Percentiles rank a stretch among this genome's conserved stretches.
Conservation (phyloP, 2,888 invertebrate genomes). For the Antitype chi region DNA sequence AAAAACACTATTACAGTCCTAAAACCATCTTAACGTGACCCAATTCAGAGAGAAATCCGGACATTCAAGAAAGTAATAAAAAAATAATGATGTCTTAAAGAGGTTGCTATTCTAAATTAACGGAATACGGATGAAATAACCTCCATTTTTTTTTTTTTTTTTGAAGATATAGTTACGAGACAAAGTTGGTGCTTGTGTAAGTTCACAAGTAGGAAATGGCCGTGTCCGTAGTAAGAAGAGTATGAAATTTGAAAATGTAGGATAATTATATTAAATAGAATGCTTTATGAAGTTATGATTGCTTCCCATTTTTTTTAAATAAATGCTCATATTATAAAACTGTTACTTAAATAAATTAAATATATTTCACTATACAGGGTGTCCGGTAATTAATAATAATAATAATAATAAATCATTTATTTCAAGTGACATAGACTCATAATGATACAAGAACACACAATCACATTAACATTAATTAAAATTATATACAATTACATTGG, state of each 20-base stretch:
- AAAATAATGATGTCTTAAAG: constrained; percentile 45
- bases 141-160: constrained; percentile 6
- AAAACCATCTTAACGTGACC: constrained; percentile 26
- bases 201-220: constrained; percentile 56
- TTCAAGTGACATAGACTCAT: too few species aligned
- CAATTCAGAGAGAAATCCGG: constrained; percentile 34
- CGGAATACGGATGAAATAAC: constrained; percentile 36
- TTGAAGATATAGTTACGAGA: constrained; percentile 48
- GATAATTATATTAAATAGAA: neutral
- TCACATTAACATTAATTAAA: too few species aligned
- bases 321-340: neutral
- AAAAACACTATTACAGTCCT: constrained; percentile 22
- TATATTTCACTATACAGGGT: too few species aligned
- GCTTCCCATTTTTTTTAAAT: neutral
- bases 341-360: too few species aligned
- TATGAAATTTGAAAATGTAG: neutral
- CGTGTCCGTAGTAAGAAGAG: constrained; percentile 31
- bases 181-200: constrained; percentile 59
- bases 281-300: too few species aligned
- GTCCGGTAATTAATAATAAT: too few species aligned
- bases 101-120: constrained; percentile 57
- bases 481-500: too few species aligned
- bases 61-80: constrained; percentile 48
- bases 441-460: too few species aligned
- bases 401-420: too few species aligned